Evolutionary conservation across 1,140 invertebrate species (phyloP), one percentile per base, ranked within the genome.

Genomic region (Choristoneura fumiferana): DNA sequence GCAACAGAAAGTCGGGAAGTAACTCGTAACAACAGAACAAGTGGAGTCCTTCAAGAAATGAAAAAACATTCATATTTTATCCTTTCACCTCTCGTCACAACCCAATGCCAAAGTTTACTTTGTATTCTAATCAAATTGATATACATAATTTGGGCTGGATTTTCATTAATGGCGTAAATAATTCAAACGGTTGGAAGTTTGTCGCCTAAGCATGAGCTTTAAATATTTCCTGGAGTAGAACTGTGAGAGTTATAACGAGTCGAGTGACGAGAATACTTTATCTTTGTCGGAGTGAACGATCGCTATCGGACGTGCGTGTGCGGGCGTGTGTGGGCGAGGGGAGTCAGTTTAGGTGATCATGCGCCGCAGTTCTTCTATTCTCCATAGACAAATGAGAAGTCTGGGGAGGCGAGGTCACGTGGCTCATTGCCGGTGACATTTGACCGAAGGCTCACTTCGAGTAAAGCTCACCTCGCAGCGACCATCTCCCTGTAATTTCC

Each of bases 401-500:
- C 58, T 52, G 49, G 54, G 55, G 58, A 64, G 53, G 29, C 54
- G 54, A 63, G 63, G 68, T 69, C 71, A 66, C 60, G 63, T 67
- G 13, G 54, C 64, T 66, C 62, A 67, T 66, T 71, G 60, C 58
- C 66, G 54, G 58, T 63, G 67, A 71, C 69, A 72, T 73, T 72
- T 69, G 73, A 72, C 73, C 65, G 69, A 76, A 60, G 65, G 56
- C 66, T 65, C 62, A 67, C 63, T 73, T 67, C 65, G 40, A 70
- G 45, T 69, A 62, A 64, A 67, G 61, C 65, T 70, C 63, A 71
- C 71, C 66, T 74, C 61, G 54, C 57, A 58, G 54, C 71, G 57
- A 52, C 67, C 65, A 59, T 67, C 68, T 68, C 61, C 68, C 70
- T 69, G 65, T 67, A 78, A 76, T 77, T 76, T 81, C 74, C 74